A percentile compares a stretch with the other conserved stretches of the same genome.
phyloP scores from a whole-genome alignment of 2,888 invertebrate genomes.

The Neoitamus cyanurus region DNA sequence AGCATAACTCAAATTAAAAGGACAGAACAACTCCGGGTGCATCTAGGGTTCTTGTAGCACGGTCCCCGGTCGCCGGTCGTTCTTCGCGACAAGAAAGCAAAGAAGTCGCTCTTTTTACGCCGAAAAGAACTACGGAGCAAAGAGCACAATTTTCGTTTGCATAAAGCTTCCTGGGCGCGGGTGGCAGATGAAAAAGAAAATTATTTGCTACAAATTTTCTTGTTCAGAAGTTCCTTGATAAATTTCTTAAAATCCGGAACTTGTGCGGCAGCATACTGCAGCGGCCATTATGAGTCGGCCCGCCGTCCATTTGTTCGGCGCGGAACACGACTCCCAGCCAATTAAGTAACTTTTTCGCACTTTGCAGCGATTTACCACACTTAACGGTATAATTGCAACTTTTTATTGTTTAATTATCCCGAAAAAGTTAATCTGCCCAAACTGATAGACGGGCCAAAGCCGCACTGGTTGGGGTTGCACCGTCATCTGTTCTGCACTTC shows the following conservation, averaged over 20 bases:
- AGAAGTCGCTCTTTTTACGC: neutral
- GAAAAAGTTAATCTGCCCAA: conserved; percentile 25
- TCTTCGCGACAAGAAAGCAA: neutral
- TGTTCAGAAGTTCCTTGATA: conserved; percentile 14
- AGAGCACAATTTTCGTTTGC: conserved; percentile 11
- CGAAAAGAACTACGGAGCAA: neutral
- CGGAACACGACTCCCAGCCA: conserved; percentile 14
- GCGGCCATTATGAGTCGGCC: conserved; percentile 16
- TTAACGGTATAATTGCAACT: conserved; percentile 48
- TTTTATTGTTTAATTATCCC: conserved; percentile 51
- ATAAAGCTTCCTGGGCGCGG: neutral
- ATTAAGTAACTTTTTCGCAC: conserved; percentile 16
- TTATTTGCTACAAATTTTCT: conserved; percentile 33
- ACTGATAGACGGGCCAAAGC: neutral
- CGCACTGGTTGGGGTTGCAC: neutral
- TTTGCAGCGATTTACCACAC: neutral
- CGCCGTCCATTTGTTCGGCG: neutral
- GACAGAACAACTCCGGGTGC: conserved; percentile 26
- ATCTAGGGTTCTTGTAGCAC: neutral
- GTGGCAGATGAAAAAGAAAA: conserved; percentile 16
- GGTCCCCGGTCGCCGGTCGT: neutral
- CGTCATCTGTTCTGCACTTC: neutral
- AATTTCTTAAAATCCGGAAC: conserved; percentile 35
- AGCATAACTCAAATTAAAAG: conserved; percentile 44
- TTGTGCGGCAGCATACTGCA: neutral